Conservation (phyloP, 2,113 vertebrate species). For the Tychaedon coryphoeus region DNA sequence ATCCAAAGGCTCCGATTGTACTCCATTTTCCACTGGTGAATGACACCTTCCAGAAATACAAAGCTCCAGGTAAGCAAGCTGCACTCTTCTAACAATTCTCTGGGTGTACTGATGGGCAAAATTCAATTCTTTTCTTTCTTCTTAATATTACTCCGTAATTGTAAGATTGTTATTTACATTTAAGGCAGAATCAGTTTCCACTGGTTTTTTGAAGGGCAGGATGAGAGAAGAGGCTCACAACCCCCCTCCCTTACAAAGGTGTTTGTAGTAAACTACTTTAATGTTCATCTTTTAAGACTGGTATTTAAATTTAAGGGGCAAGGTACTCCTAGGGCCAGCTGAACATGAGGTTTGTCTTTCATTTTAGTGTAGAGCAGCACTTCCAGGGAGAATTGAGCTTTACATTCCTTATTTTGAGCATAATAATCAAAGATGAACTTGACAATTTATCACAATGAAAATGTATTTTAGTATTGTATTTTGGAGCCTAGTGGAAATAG, state of each 20-base stretch:
- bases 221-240: background rate
- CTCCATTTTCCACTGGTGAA: conserved; percentile 81
- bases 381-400: background rate
- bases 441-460: background rate
- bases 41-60: conserved; percentile 71
- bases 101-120: background rate
- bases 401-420: background rate
- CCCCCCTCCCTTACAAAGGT: background rate
- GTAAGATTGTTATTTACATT: background rate
- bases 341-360: background rate
- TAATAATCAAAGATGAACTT: background rate
- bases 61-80: conserved; percentile 69
- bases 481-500: background rate
- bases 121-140: background rate
- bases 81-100: background rate
- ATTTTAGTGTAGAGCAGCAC: background rate
- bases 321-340: background rate
- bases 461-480: background rate
- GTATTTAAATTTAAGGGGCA: background rate
- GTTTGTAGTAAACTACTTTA: background rate
- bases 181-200: background rate
- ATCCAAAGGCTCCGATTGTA: conserved; percentile 71
- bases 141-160: background rate
- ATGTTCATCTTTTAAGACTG: background rate
- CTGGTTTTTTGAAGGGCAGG: background rate